A percentile compares a stretch with the other conserved stretches of the same genome.
Evolutionary conservation across 2,888 invertebrate species (phyloP).

Genomic region (Acleris laterana): DNA sequence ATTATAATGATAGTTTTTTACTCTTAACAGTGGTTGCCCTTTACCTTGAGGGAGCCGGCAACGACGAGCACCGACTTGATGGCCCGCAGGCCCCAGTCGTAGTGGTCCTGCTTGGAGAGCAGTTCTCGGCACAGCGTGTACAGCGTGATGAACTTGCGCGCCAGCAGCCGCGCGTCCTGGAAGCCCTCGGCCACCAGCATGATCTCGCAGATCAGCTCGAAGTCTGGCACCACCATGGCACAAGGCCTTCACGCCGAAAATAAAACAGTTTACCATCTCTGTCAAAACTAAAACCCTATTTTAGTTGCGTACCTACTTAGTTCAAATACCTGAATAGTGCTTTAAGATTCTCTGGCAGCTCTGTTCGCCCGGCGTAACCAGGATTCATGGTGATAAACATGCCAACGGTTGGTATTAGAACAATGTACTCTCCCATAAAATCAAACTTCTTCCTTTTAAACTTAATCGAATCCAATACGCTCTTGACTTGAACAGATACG

Average conservation of each 20-base stretch:
- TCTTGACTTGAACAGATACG: conserved; percentile 96
- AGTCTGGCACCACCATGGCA: conserved; percentile 99
- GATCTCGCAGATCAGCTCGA: conserved; percentile 97
- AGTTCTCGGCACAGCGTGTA: conserved; percentile 95
- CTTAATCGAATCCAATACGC: conserved; percentile 94
- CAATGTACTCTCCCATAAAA: conserved; percentile 93
- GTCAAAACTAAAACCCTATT: neutral
- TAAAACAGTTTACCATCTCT: neutral
- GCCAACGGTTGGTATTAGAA: conserved; percentile 90
- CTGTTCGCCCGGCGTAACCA: conserved; percentile 96
- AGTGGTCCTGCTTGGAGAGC: conserved; percentile 97
- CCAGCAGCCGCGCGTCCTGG: conserved; percentile 94
- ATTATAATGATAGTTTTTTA: too few species aligned
- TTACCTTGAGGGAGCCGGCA: conserved; percentile 94
- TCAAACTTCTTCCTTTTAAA: conserved; percentile 91
- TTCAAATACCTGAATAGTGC: conserved; percentile 83
- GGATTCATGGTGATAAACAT: conserved; percentile 99
- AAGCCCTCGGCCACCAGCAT: conserved; percentile 99
- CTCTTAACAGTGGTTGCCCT: neutral
- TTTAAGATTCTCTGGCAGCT: conserved; percentile 92
- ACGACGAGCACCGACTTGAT: conserved; percentile 98
- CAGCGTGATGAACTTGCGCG: conserved; percentile 96
- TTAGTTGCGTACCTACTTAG: neutral
- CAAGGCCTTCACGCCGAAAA: conserved; percentile 88
- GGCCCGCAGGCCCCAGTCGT: conserved; percentile 97